A percentile compares a stretch with the other conserved stretches of the same genome.
Conservation (phyloP, 1,140 invertebrate species). For the Drosophila malerkotliana region DNA sequence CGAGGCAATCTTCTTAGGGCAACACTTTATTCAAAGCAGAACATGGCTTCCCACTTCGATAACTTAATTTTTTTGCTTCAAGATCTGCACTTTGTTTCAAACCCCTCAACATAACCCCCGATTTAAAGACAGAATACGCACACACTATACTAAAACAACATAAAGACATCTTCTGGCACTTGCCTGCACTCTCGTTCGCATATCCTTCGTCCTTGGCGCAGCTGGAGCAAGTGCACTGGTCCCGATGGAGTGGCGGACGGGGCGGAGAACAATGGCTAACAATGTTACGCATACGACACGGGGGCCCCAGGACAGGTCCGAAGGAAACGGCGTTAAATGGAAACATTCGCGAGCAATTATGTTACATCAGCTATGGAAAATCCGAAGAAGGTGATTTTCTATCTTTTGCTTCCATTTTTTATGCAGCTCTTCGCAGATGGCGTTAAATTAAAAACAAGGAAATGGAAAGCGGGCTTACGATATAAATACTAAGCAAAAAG, state of each 20-base stretch:
- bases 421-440: slow-evolving; percentile 25
- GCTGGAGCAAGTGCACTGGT: slow-evolving; percentile 10
- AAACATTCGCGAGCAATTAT: slow-evolving; percentile 59
- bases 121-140: background rate
- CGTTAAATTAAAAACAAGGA: slow-evolving; percentile 75
- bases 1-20: slow-evolving; percentile 23
- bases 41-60: background rate
- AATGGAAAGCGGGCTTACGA: slow-evolving; percentile 47
- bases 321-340: slow-evolving; percentile 27
- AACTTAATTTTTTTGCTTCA: background rate
- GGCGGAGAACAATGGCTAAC: slow-evolving; percentile 60
- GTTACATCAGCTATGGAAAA: slow-evolving; percentile 39
- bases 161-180: slow-evolving; percentile 27
- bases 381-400: slow-evolving; percentile 20
- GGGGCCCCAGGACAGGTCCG: slow-evolving; percentile 16
- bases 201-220: slow-evolving; percentile 20
- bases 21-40: background rate
- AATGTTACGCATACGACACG: slow-evolving; percentile 66
- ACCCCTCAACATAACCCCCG: too few relatives aligned
- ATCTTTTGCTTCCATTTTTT: slow-evolving; percentile 9
- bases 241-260: slow-evolving; percentile 9
- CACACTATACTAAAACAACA: slow-evolving; percentile 9
- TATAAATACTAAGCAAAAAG: slow-evolving; percentile 36
- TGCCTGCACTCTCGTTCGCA: slow-evolving; percentile 25
- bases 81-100: slow-evolving; percentile 3